A percentile compares a stretch with the other conserved stretches of the same genome.
These are phyloP conservation scores for Circaetus cinerascens DNA, from an alignment of 2,113 vertebrate genomes.

Conservation along the genomic window DNA sequence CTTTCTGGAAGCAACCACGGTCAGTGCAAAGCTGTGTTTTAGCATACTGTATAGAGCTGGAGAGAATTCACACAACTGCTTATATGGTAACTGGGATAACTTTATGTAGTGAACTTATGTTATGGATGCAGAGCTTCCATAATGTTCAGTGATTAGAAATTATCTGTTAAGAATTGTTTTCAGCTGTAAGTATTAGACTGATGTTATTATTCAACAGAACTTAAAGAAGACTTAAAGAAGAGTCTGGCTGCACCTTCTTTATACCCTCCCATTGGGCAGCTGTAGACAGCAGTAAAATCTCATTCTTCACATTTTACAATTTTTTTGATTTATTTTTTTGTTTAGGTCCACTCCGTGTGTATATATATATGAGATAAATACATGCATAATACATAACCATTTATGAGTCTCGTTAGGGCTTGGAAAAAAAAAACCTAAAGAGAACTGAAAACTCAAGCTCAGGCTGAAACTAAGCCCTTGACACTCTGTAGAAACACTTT, in stretches of 20 bases:
- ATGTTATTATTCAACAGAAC: not conserved
- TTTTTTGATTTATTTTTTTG: not conserved
- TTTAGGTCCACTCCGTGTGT: not conserved
- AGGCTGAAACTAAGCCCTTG: not conserved
- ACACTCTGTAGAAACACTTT: not conserved
- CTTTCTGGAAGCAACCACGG: not conserved
- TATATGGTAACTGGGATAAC: not conserved
- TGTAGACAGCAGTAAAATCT: not conserved
- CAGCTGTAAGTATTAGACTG: not conserved
- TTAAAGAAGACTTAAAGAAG: not conserved
- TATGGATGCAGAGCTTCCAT: not conserved
- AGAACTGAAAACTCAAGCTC: not conserved
- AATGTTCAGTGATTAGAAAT: not conserved
- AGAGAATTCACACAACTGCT: not conserved
- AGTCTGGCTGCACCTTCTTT: not conserved
- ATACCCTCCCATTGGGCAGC: not conserved
- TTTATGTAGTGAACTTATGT: not conserved
- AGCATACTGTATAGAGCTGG: not conserved
- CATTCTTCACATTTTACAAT: not conserved
- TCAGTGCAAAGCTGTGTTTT: not conserved
- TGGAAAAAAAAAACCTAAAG: not conserved
- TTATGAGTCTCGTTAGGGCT: not conserved
- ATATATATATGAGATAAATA: not conserved
- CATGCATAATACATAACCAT: fast-evolving
- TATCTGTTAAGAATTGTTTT: not conserved